Conservation (phyloP, 2,113 vertebrate genomes). For the Cheirogaleus medius region DNA sequence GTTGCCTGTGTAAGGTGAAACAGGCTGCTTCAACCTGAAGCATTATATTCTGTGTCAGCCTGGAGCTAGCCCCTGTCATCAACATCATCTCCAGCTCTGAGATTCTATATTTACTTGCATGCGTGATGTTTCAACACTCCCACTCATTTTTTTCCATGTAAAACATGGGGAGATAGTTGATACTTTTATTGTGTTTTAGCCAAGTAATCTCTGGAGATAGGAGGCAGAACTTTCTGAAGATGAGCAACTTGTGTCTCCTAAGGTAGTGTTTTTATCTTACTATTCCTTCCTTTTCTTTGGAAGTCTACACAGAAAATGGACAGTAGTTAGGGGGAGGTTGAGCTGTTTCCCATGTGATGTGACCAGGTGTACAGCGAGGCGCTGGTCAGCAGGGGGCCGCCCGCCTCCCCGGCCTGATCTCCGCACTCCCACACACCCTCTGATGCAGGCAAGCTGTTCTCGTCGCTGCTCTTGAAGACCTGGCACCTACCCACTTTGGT, state of each 20-base stretch:
- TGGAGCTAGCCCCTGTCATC: not conserved
- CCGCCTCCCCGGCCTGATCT: not conserved
- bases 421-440: not conserved
- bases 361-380: not conserved
- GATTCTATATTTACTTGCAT: not conserved
- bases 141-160: not conserved
- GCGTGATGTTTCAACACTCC: not conserved
- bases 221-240: not conserved
- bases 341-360: fast-evolving
- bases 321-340: not conserved
- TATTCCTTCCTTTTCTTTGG: not conserved
- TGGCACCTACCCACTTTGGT: fast-evolving
- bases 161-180: not conserved
- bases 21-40: fast-evolving
- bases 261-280: not conserved
- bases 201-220: not conserved
- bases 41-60: not conserved
- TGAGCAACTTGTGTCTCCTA: not conserved
- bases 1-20: not conserved
- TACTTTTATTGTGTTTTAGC: not conserved
- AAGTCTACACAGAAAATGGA: not conserved
- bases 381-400: not conserved
- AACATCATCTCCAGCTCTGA: not conserved
- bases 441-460: not conserved
- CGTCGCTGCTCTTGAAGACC: not conserved